These are phyloP conservation scores for Abrostola tripartita DNA, from an alignment of 2,888 invertebrate species.

Conservation along the genomic window DNA sequence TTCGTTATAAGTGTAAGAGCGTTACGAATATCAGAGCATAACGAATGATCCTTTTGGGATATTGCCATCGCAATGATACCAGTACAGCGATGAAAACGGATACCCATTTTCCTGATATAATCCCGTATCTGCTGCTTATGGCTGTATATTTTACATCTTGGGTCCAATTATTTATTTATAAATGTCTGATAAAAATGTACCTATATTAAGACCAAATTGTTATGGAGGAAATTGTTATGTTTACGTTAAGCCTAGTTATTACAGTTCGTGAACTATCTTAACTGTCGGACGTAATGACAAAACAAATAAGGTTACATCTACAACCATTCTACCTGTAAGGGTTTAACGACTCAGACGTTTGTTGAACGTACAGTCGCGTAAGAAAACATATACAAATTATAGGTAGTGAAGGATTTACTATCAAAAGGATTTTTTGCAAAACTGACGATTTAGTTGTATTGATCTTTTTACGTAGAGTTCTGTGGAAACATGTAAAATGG, in stretches of 20 bases:
- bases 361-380: too few species aligned
- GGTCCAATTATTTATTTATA: constrained; percentile 16
- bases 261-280: constrained; percentile 5
- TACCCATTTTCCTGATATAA: constrained; percentile 24
- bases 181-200: neutral
- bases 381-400: too few species aligned
- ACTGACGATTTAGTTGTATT: too few species aligned
- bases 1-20: neutral
- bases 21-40: constrained; percentile 12
- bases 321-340: too few species aligned
- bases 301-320: neutral
- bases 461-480: too few species aligned
- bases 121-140: constrained; percentile 11
- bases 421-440: too few species aligned
- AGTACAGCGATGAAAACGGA: constrained; percentile 2
- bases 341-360: too few species aligned
- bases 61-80: constrained; percentile 8
- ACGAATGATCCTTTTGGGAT: constrained; percentile 2
- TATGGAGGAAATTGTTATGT: too few species aligned
- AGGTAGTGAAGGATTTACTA: too few species aligned
- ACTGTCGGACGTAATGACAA: constrained; percentile 7
- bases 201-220: constrained; percentile 4
- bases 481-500: too few species aligned
- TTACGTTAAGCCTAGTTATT: constrained; percentile 10
- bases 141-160: constrained; percentile 8